These are phyloP conservation scores for Orthosia gothica DNA, from an alignment of 2,888 invertebrate genomes.

Conservation along the genomic window DNA sequence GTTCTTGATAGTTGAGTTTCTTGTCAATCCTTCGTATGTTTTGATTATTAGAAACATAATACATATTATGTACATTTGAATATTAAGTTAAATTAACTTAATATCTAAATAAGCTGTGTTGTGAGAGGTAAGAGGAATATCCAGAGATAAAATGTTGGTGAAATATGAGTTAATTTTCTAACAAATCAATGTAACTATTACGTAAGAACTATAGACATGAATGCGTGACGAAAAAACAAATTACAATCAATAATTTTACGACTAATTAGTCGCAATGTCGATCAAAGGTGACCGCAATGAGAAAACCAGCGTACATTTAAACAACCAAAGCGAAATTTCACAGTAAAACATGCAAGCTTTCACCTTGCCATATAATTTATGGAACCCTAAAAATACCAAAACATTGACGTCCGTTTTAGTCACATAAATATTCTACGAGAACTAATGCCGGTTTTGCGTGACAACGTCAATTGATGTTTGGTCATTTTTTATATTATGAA, in stretches of 20 bases:
- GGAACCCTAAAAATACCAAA: conserved; percentile 13
- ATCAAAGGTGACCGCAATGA: conserved; percentile 26
- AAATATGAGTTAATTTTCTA: not conserved
- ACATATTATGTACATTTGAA: not conserved
- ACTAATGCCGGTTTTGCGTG: conserved; percentile 62
- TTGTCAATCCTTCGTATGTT: conserved; percentile 2
- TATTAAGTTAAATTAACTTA: not conserved
- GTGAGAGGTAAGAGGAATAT: not conserved
- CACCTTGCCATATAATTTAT: conserved; percentile 15
- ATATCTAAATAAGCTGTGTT: not conserved
- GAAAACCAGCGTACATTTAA: conserved; percentile 7
- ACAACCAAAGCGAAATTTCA: conserved; percentile 4
- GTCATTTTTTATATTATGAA: conserved; percentile 27
- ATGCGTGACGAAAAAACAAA: conserved; percentile 21
- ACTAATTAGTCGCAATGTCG: conserved; percentile 18
- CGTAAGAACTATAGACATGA: not conserved
- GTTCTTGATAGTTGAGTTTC: conserved; percentile 11
- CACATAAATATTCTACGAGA: conserved; percentile 14
- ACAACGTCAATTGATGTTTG: conserved; percentile 24
- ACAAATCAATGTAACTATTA: not conserved
- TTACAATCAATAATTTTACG: conserved; percentile 30
- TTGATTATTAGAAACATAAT: not conserved
- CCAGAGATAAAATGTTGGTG: not conserved
- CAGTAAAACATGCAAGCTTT: conserved; percentile 32
- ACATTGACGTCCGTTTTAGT: not conserved